phyloP scores from a whole-genome alignment of 2,888 invertebrate species.

The Anoncus sp. region DNA sequence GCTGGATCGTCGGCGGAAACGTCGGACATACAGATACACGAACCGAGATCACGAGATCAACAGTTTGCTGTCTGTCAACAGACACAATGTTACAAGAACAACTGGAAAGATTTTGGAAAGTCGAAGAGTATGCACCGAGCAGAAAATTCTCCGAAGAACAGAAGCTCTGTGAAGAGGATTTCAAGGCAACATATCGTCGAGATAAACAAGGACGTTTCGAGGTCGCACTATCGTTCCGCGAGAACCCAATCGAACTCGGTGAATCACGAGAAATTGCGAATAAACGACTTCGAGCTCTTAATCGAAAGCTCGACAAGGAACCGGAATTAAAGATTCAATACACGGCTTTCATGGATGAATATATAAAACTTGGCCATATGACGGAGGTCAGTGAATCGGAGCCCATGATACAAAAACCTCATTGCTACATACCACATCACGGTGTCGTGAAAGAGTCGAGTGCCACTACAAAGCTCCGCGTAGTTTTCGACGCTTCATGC shows the following conservation, averaged over 20 bases:
- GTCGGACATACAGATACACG: background rate
- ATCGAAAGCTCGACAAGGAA: conserved; percentile 20
- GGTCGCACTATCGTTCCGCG: conserved; percentile 32
- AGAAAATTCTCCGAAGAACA: conserved; percentile 35
- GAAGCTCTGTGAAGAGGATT: conserved; percentile 35
- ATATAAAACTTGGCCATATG: conserved; percentile 27
- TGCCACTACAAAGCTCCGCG: conserved; percentile 64
- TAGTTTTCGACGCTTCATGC: conserved; percentile 68
- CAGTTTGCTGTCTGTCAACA: background rate
- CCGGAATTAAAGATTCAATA: conserved; percentile 12
- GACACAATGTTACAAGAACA: conserved; percentile 18
- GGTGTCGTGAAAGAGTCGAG: conserved; percentile 58
- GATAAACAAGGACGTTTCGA: conserved; percentile 24
- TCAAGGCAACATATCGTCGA: background rate
- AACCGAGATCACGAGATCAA: background rate
- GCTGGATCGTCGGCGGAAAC: conserved; percentile 57
- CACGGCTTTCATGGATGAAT: conserved; percentile 30
- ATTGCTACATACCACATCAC: conserved; percentile 58
- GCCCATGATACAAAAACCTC: background rate
- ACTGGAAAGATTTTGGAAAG: conserved; percentile 32
- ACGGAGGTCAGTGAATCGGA: background rate
- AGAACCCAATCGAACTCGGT: conserved; percentile 14
- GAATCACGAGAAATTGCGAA: conserved; percentile 28
- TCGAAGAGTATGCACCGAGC: conserved; percentile 18
- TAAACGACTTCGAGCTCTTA: conserved; percentile 4